These are phyloP conservation scores for Drosophila navojoa DNA, from an alignment of 1,140 invertebrate species.

Conservation along the genomic window DNA sequence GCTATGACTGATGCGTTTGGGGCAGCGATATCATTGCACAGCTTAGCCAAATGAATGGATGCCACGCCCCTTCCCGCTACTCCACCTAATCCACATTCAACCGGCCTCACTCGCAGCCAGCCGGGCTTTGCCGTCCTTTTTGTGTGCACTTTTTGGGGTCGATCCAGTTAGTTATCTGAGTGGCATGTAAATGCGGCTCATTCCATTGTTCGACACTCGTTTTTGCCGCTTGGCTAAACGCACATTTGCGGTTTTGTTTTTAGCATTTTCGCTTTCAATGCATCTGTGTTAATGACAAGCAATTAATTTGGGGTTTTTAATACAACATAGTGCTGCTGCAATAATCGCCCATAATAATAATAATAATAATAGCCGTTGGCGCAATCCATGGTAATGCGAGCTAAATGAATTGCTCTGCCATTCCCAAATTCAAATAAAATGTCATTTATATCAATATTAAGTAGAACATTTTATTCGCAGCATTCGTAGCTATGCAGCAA, in stretches of 20 bases:
- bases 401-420: neutral
- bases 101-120: neutral
- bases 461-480: neutral
- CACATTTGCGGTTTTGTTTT: conserved; percentile 27
- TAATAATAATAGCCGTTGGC: conserved; percentile 2
- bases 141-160: conserved; percentile 23
- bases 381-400: neutral
- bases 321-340: conserved; percentile 3
- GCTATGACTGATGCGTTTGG: conserved; percentile 35
- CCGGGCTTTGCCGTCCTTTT: conserved; percentile 24
- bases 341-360: conserved; percentile 2
- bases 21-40: conserved; percentile 30
- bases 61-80: too few relatives aligned
- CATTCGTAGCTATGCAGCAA: neutral
- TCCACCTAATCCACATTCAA: too few relatives aligned
- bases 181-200: conserved; percentile 44
- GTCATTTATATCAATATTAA: neutral
- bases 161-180: neutral
- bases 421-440: neutral
- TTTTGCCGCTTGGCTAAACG: conserved; percentile 49
- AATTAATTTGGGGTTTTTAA: conserved; percentile 72
- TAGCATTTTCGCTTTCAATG: conserved; percentile 48
- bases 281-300: conserved; percentile 71
- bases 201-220: conserved; percentile 47
- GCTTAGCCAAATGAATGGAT: conserved; percentile 39